phyloP scores from a whole-genome alignment of 2,797 vertebrate species.

The Ptychobarbus kaznakovi region DNA sequence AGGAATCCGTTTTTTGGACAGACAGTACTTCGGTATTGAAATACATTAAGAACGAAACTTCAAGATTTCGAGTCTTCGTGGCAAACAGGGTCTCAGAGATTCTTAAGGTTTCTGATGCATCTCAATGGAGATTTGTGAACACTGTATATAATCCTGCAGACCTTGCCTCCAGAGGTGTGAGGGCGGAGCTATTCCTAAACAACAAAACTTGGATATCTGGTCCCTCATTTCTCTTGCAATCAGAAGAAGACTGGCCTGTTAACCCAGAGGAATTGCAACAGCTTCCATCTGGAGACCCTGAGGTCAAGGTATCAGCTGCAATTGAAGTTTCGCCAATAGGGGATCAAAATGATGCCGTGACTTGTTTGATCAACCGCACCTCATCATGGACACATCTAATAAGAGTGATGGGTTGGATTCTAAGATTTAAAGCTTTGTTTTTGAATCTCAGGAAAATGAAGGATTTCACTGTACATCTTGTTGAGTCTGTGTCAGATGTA shows the following conservation, averaged over 20 bases:
- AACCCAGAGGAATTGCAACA: neutral
- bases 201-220: no score
- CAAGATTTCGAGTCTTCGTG: neutral
- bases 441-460: neutral
- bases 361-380: no score
- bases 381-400: no score
- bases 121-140: no score
- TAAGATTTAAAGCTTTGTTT: no score
- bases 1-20: neutral
- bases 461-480: neutral
- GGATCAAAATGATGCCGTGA: neutral
- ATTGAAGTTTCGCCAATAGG: neutral
- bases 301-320: constrained; percentile 13
- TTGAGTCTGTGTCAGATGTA: neutral
- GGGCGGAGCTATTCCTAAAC: no score
- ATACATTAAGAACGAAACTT: neutral
- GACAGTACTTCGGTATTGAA: neutral
- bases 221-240: no score
- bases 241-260: neutral
- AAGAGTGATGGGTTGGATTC: no score
- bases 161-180: no score
- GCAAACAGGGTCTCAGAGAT: no score
- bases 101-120: no score
- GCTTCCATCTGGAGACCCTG: neutral
- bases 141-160: no score